Evolutionary conservation across 2,113 vertebrate genomes (phyloP).

Genomic region (Perca fluviatilis): DNA sequence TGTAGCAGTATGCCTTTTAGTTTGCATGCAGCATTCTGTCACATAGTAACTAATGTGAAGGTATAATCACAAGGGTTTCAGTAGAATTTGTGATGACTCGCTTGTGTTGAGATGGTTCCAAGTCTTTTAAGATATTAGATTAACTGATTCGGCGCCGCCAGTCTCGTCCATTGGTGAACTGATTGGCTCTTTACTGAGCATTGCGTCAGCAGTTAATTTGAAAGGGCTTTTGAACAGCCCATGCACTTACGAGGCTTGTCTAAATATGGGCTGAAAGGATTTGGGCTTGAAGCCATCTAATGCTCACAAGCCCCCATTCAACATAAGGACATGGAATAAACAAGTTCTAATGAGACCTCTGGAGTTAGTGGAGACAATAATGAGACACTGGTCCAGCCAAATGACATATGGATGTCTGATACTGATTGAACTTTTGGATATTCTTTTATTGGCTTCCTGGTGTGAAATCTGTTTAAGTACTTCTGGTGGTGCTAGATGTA

Average conservation of each 20-base stretch:
- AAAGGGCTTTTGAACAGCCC: constrained; percentile 27
- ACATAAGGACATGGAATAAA: constrained; percentile 53
- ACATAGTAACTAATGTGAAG: neutral
- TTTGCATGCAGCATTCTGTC: neutral
- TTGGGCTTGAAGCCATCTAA: constrained; percentile 40
- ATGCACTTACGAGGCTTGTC: constrained; percentile 23
- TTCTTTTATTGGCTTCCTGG: constrained; percentile 19
- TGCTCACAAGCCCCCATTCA: constrained; percentile 31
- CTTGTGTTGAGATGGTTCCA: neutral
- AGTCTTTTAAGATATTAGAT: neutral
- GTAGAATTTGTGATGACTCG: constrained; percentile 18
- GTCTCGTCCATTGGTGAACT: constrained; percentile 23
- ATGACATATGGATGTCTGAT: constrained; percentile 49
- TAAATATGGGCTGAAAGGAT: constrained; percentile 30
- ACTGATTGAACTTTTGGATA: constrained; percentile 12
- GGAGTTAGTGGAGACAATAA: constrained; percentile 35
- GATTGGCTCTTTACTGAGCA: constrained; percentile 36
- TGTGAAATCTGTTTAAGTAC: constrained; percentile 12
- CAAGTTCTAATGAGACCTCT: constrained; percentile 61
- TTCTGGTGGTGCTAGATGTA: neutral
- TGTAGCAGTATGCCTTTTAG: neutral
- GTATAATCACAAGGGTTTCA: constrained; percentile 1
- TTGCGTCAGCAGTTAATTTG: constrained; percentile 41
- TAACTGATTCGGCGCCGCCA: neutral
- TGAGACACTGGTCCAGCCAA: constrained; percentile 46